Evolutionary conservation across 2,888 invertebrate species (phyloP).

Genomic region (Heliconius ethilla): DNA sequence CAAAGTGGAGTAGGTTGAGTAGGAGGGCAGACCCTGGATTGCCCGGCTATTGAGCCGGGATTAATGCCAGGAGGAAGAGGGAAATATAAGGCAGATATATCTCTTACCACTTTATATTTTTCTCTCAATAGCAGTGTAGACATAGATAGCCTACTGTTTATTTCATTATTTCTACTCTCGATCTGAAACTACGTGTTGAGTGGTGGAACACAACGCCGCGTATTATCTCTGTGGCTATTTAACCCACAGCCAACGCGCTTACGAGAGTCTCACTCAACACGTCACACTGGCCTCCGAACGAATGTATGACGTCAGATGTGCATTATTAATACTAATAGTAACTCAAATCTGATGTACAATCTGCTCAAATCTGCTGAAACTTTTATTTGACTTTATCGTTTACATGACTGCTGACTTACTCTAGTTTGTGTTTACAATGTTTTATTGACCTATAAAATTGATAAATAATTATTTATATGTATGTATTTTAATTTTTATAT

Average conservation of each 20-base stretch:
- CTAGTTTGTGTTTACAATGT: conserved; percentile 2
- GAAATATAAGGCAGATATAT: too few relatives aligned
- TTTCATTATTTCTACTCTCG: not conserved
- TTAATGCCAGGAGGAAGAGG: too few relatives aligned
- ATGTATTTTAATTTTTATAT: too few relatives aligned
- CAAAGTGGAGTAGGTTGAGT: too few relatives aligned
- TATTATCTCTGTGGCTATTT: not conserved
- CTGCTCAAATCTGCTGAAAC: conserved; percentile 3
- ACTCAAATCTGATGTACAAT: not conserved
- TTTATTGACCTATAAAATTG: conserved; percentile 2
- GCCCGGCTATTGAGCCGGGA: too few relatives aligned
- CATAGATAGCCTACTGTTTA: not conserved
- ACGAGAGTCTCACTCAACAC: not conserved
- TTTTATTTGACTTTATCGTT: conserved; percentile 15
- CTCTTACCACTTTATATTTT: not conserved
- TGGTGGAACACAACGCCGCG: not conserved
- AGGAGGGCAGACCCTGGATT: too few relatives aligned
- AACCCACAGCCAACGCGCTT: too few relatives aligned
- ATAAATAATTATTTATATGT: not conserved
- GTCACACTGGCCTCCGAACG: not conserved
- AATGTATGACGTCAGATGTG: not conserved
- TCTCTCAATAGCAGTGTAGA: not conserved
- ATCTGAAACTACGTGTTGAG: not conserved
- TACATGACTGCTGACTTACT: conserved; percentile 17
- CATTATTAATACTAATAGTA: not conserved